phyloP scores from a whole-genome alignment of 2,888 invertebrate species.

The Archaeoteleia sp. region DNA sequence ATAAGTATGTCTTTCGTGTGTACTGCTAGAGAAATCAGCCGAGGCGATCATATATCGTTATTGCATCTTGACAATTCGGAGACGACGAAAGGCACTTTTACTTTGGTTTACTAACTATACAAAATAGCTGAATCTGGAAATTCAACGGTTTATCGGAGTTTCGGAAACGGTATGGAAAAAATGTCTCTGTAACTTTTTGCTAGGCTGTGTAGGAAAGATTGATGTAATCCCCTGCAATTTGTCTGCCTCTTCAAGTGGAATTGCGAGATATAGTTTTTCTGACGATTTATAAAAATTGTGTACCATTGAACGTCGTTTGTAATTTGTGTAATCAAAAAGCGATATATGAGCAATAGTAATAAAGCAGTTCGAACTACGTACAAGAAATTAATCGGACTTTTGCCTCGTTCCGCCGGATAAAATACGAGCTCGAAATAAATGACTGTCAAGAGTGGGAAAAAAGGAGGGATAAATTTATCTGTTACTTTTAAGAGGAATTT shows the following conservation, averaged over 20 bases:
- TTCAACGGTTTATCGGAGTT: too few species aligned
- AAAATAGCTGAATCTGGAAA: too few species aligned
- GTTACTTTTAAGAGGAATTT: constrained; percentile 33
- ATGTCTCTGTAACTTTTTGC: too few species aligned
- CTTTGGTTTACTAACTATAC: too few species aligned
- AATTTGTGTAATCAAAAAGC: constrained; percentile 11
- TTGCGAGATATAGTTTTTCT: constrained; percentile 8
- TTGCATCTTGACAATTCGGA: constrained; percentile 26
- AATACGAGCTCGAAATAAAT: constrained; percentile 15
- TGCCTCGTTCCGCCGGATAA: constrained; percentile 18
- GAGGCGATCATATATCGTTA: constrained; percentile 25
- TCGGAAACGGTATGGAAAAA: too few species aligned
- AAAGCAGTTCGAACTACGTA: constrained; percentile 26
- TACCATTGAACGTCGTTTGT: constrained; percentile 20
- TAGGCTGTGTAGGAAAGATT: too few species aligned
- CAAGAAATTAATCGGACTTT: constrained; percentile 38
- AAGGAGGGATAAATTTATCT: constrained; percentile 14
- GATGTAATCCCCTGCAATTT: too few species aligned
- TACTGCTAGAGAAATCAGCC: constrained; percentile 28
- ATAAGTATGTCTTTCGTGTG: constrained; percentile 36
- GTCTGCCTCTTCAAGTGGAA: too few species aligned
- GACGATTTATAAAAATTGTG: constrained; percentile 5
- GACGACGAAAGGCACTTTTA: too few species aligned
- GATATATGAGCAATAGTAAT: constrained; percentile 21
- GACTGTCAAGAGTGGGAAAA: not conserved